phyloP scores from a whole-genome alignment of 2,113 vertebrate species.

The Esox niger region DNA sequence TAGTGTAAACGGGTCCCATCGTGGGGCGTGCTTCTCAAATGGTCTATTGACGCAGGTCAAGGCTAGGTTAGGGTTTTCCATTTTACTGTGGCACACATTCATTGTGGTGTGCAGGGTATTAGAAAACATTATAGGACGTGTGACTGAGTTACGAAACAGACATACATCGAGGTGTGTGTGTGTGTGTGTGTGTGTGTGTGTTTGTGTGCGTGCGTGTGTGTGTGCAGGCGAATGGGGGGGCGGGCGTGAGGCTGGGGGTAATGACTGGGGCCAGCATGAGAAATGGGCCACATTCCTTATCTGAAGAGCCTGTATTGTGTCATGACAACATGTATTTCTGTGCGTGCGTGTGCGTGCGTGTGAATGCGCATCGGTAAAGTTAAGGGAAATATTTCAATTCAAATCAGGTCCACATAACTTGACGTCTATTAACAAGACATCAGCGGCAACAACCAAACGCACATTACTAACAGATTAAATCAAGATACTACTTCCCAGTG shows the following conservation, averaged over 20 bases:
- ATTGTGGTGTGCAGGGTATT: background rate
- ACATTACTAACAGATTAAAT: no score
- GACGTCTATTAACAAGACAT: slow-evolving; percentile 20
- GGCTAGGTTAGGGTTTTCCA: background rate
- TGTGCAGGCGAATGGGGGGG: slow-evolving; percentile 15
- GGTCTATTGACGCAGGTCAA: background rate
- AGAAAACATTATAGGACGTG: no score
- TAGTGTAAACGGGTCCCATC: no score
- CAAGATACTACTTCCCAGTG: no score
- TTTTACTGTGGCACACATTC: no score
- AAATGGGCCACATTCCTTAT: slow-evolving; percentile 47
- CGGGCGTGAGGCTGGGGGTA: no score
- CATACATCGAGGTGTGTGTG: background rate
- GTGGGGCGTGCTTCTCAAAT: no score
- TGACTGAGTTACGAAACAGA: background rate
- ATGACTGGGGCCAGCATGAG: slow-evolving; percentile 33
- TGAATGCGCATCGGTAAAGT: no score
- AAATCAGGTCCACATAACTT: background rate
- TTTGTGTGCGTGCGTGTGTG: no score
- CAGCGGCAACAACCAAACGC: slow-evolving; percentile 13
- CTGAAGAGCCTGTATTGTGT: slow-evolving; percentile 32
- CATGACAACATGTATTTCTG: background rate
- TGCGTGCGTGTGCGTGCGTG: slow-evolving; percentile 4
- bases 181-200: no score
- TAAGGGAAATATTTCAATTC: background rate